These are phyloP conservation scores for mouse (Mus musculus) DNA, from an alignment of 2,113 vertebrate species.

Conservation along the genomic window GRCm39 chr2:26305501-26306000, in stretches of 20 bases:
- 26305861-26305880: neutral
- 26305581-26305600: fast-evolving
- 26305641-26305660: conserved; percentile 93
- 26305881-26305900: neutral
- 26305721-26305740: conserved; percentile 83
- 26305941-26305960: neutral
- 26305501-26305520: neutral
- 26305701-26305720: conserved; percentile 92
- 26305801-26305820: fast-evolving
- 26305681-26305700: conserved; percentile 97
- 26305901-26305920: neutral
- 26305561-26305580: no score
- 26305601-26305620: neutral
- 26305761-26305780: conserved; percentile 93
- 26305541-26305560: neutral
- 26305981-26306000: neutral
- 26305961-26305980: neutral
- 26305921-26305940: neutral
- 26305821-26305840: fast-evolving
- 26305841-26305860: neutral
- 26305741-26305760: conserved; percentile 94
- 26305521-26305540: neutral
- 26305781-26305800: conserved; percentile 72
- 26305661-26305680: conserved; percentile 92
- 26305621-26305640: fast-evolving